Base-by-base conservation (phyloP, 1,140 invertebrate species). In the Atopsyche davidsoni region DNA sequence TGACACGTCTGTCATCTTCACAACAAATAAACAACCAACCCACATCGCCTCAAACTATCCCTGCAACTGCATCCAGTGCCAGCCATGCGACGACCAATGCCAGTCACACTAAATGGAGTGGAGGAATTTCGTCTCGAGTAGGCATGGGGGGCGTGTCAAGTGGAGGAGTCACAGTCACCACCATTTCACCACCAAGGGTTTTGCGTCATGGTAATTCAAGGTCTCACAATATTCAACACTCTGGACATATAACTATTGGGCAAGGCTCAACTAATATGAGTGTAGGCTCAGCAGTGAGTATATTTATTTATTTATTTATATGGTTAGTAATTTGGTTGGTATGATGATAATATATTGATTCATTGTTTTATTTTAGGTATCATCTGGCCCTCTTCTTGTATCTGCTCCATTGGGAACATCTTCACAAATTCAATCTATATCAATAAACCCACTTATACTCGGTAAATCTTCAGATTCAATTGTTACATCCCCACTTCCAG, bases 1-100 rank as follows among this genome's bases (percentile, higher is more conserved):
- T 87, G 83, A 87, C 85, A n/a, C 74, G 85, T 28, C 65, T 87
- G 31, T 85, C 82, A 51, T 85, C 83, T 6, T 85, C 82, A 41
- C 80, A 83, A 61, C 79, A 85, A 61, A 83, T 85, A 46, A 78
- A 76, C 60, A 58, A 54, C 19, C 56, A 72, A 67, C 58, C 64
- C 59, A 35, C 65, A 62, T 55, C 64, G 9, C 61, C 60, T 7
- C 68, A 60, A 46, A 59, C 60, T 31, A 59, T 46, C 23, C 61
- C 63, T 0, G 61, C 62, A 4, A 62, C 64, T 22, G 67, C 62
- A 41, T 62, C 63, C 0, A 53, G 59, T n/a, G 57, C 59, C 44
- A 65, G 67, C 39, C 68, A 75, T 14, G 70, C 67, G 18, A 73
- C 73, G 22, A 71, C 67, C 2, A 68, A 66, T 9, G 63, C 66